These are phyloP conservation scores for Ectropis grisescens DNA, from an alignment of 1,140 invertebrate species.

Conservation along the genomic window DNA sequence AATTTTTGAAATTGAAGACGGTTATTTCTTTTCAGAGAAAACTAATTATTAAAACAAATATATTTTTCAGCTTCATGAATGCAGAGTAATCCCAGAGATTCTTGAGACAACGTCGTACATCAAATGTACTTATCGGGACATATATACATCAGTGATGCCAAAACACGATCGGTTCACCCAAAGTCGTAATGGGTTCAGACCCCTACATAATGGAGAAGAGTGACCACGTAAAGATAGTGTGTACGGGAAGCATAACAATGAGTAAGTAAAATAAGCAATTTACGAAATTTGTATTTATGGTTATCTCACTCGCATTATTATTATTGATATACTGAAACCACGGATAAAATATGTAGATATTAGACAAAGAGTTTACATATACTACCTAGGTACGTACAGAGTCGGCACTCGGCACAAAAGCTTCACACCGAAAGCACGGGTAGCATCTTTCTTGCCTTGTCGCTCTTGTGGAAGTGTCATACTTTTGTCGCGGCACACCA, in stretches of 20 bases:
- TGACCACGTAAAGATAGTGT: slow-evolving; percentile 43
- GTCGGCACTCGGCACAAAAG: no score
- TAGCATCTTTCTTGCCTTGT: no score
- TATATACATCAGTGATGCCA: slow-evolving; percentile 34
- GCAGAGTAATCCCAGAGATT: slow-evolving; percentile 29
- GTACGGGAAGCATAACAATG: slow-evolving; percentile 29
- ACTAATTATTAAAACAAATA: not conserved
- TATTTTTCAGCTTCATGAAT: slow-evolving; percentile 35
- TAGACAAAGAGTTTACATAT: no score
- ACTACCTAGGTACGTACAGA: no score
- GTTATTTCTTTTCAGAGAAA: slow-evolving; percentile 1
- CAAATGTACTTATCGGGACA: slow-evolving; percentile 36
- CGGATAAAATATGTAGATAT: no score
- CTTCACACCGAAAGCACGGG: no score
- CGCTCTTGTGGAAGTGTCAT: no score
- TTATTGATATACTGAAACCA: no score
- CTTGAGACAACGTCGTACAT: slow-evolving; percentile 23
- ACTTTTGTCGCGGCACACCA: no score
- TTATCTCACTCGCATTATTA: no score
- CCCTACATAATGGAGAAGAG: slow-evolving; percentile 25
- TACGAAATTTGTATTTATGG: no score
- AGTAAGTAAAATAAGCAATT: slow-evolving; percentile 15
- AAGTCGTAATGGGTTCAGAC: slow-evolving; percentile 11
- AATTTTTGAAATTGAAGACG: not conserved
- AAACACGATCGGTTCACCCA: slow-evolving; percentile 17